These are phyloP conservation scores for Trochalopteron elliotii DNA, from an alignment of 2,113 vertebrate species.

Conservation along the genomic window DNA sequence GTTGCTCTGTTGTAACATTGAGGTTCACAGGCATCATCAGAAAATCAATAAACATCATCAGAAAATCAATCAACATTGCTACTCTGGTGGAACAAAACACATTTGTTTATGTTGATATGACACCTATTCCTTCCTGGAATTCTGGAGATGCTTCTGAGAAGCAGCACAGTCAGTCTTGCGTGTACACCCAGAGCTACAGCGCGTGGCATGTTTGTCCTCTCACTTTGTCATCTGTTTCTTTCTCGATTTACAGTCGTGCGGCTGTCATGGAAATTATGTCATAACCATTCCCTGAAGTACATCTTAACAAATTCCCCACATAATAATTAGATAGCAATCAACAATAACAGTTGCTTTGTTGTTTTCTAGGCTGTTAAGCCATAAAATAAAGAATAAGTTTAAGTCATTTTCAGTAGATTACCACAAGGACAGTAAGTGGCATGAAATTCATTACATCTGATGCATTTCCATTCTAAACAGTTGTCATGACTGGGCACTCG, in stretches of 20 bases:
- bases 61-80: background rate
- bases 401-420: background rate
- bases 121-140: background rate
- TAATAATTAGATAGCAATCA: background rate
- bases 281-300: background rate
- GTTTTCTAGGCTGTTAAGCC: background rate
- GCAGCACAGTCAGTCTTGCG: background rate
- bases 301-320: slow-evolving; percentile 28
- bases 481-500: background rate
- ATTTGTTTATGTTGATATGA: background rate
- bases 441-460: background rate
- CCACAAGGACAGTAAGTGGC: background rate
- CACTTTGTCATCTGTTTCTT: background rate
- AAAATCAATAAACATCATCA: background rate
- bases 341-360: background rate
- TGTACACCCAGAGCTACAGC: background rate
- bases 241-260: background rate
- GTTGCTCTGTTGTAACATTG: background rate
- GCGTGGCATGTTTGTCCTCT: background rate
- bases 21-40: background rate
- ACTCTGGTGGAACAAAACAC: background rate
- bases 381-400: background rate
- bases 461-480: background rate
- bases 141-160: background rate
- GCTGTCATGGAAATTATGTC: background rate